Evolutionary conservation across 2,113 vertebrate species (phyloP).

Genomic region (Cettia cetti): DNA sequence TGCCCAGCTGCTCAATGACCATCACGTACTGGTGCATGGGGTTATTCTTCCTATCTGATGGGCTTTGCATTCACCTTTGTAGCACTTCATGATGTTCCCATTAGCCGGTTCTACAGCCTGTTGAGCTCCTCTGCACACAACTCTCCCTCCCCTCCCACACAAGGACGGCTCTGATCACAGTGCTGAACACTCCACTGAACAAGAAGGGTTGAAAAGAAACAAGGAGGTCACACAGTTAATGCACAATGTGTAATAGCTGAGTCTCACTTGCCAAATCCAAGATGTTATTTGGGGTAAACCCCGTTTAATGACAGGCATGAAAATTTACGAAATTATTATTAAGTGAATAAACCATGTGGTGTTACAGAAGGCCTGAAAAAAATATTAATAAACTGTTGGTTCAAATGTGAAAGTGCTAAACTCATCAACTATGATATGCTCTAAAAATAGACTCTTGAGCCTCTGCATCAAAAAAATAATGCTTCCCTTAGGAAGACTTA

Average conservation of each 20-base stretch:
- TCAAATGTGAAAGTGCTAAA: conserved; percentile 41
- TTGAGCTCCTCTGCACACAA: background rate
- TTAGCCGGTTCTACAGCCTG: background rate
- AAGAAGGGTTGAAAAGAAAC: background rate
- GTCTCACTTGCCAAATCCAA: background rate
- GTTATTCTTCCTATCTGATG: background rate
- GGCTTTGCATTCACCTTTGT: background rate
- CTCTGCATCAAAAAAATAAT: background rate
- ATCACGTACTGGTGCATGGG: background rate
- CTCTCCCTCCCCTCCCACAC: background rate
- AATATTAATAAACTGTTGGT: background rate
- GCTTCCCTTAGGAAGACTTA: conserved; percentile 38
- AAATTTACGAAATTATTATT: background rate
- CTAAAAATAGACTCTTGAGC: conserved; percentile 22
- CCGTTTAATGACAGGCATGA: background rate
- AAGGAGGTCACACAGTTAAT: background rate
- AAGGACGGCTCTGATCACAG: background rate
- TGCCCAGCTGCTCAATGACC: background rate
- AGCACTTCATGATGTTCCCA: background rate
- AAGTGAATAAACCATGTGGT: background rate
- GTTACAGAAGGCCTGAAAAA: background rate
- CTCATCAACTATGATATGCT: background rate
- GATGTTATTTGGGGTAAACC: conserved; percentile 11
- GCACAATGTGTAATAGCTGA: background rate
- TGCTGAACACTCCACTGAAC: background rate